These are phyloP conservation scores for Timandra comae DNA, from an alignment of 2,888 invertebrate genomes.

Conservation along the genomic window DNA sequence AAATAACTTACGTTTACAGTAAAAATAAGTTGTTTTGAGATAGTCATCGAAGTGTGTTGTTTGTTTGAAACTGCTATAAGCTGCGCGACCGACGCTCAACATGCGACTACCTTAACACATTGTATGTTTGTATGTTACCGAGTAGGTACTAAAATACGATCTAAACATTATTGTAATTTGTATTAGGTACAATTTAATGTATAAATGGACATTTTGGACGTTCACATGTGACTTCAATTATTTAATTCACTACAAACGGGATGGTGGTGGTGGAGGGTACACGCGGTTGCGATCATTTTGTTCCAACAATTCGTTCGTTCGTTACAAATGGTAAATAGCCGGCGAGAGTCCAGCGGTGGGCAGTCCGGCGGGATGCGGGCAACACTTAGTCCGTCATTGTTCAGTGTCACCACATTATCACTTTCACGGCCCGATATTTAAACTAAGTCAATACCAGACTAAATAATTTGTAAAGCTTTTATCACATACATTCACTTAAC, in stretches of 20 bases:
- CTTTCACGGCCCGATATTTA: too few relatives aligned
- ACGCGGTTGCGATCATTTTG: slow-evolving; percentile 55
- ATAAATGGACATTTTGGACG: slow-evolving; percentile 78
- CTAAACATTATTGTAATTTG: slow-evolving; percentile 74
- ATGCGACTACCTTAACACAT: slow-evolving; percentile 50
- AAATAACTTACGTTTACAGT: slow-evolving; percentile 76
- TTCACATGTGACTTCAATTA: slow-evolving; percentile 68
- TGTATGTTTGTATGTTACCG: too few relatives aligned
- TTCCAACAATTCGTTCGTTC: slow-evolving; percentile 28
- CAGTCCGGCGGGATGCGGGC: too few relatives aligned
- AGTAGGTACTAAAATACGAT: slow-evolving; percentile 64
- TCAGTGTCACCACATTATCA: too few relatives aligned
- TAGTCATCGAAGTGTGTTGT: slow-evolving; percentile 60
- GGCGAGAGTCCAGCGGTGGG: too few relatives aligned
- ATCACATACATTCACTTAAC: too few relatives aligned
- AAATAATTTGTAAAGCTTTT: too few relatives aligned
- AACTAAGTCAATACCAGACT: too few relatives aligned
- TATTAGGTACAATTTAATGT: slow-evolving; percentile 72
- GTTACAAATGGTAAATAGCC: too few relatives aligned
- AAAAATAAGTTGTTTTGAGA: slow-evolving; percentile 73
- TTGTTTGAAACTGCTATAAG: slow-evolving; percentile 40
- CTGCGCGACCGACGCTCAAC: slow-evolving; percentile 44
- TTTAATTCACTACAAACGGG: slow-evolving; percentile 55
- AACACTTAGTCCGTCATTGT: too few relatives aligned
- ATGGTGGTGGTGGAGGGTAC: slow-evolving; percentile 37